phyloP scores from a whole-genome alignment of 2,888 invertebrate genomes.

The Crocallis elinguaria region DNA sequence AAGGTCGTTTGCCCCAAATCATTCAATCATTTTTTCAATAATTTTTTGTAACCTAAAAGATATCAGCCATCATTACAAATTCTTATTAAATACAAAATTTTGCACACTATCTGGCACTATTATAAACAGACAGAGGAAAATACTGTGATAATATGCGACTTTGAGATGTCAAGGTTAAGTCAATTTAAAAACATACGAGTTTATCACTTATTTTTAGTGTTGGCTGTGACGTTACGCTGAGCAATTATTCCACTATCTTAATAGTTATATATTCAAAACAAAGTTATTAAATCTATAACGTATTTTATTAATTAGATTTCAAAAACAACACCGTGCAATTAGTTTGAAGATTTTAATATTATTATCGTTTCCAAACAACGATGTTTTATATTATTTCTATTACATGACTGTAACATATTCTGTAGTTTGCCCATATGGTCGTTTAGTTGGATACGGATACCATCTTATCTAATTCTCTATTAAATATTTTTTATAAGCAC shows the following conservation, averaged over 20 bases:
- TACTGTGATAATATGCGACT: constrained; percentile 9
- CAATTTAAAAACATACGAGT: constrained; percentile 6
- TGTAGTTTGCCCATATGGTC: no score
- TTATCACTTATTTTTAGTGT: constrained; percentile 11
- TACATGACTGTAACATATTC: no score
- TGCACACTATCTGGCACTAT: no score
- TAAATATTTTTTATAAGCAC: background rate
- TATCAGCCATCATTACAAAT: background rate
- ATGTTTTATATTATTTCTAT: no score
- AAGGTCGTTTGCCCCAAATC: background rate
- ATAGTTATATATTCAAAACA: background rate
- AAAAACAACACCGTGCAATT: background rate
- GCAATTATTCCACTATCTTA: background rate
- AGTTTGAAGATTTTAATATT: no score
- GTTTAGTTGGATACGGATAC: background rate
- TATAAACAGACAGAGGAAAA: constrained; percentile 5
- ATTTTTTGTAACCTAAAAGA: no score
- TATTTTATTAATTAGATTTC: background rate
- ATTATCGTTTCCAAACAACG: no score
- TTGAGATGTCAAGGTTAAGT: constrained; percentile 17
- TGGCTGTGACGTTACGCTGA: background rate
- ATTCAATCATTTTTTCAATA: background rate
- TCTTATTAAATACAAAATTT: background rate
- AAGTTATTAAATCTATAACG: background rate
- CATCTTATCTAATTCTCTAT: background rate